Conservation (phyloP, 2,888 invertebrate species). For the Spialia ferax region DNA sequence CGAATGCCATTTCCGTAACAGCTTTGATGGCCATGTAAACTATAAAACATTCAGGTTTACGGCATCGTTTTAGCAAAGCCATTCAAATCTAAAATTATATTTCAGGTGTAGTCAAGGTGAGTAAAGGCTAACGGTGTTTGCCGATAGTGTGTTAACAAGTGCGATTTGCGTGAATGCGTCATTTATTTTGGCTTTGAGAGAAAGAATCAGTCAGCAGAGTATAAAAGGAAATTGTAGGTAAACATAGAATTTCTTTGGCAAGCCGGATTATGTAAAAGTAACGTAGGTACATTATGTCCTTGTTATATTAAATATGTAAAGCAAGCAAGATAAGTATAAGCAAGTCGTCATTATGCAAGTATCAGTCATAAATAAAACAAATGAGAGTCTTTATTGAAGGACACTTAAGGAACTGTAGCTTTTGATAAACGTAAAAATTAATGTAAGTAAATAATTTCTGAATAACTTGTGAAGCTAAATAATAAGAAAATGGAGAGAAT, state of each 20-base stretch:
- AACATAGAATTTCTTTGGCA: neutral
- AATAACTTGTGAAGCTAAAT: neutral
- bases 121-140: conserved; percentile 28
- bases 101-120: conserved; percentile 38
- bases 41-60: conserved; percentile 40
- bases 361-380: neutral
- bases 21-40: conserved; percentile 35
- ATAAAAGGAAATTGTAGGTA: neutral
- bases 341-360: neutral
- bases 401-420: neutral
- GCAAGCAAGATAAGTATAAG: no score
- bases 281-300: neutral
- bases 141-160: conserved; percentile 12
- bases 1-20: conserved; percentile 31
- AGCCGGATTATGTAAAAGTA: neutral
- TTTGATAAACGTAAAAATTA: neutral
- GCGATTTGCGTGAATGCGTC: conserved; percentile 19
- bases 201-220: neutral
- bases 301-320: neutral
- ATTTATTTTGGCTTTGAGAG: neutral
- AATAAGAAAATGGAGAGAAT: neutral
- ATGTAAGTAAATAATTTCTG: neutral
- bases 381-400: neutral
- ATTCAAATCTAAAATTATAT: conserved; percentile 37
- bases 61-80: conserved; percentile 39